phyloP scores from a whole-genome alignment of 2,888 invertebrate genomes.

The Hemaris fuciformis region DNA sequence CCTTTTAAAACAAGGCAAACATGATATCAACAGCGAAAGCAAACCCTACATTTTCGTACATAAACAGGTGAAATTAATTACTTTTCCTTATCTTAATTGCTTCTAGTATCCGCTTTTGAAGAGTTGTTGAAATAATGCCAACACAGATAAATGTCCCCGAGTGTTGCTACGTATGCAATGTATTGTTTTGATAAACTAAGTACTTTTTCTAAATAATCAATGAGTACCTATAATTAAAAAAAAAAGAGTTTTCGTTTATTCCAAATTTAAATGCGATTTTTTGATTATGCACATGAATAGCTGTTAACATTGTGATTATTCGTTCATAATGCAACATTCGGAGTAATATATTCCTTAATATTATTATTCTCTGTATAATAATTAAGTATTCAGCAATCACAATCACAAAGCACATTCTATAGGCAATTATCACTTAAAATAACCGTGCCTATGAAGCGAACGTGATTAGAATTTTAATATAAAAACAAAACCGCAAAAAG shows the following conservation, averaged over 20 bases:
- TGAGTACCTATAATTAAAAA: too few species aligned
- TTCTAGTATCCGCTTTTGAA: conserved; percentile 1
- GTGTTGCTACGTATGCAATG: not conserved
- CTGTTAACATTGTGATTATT: too few species aligned
- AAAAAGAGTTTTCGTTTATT: too few species aligned
- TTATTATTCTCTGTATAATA: not conserved
- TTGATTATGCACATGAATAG: too few species aligned
- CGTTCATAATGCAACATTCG: too few species aligned
- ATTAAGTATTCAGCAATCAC: not conserved
- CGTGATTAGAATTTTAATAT: not conserved
- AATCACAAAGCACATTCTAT: too few species aligned
- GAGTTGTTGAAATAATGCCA: not conserved
- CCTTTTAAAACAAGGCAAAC: too few species aligned
- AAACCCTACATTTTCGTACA: conserved; percentile 7
- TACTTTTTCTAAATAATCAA: not conserved
- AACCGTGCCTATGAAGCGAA: not conserved
- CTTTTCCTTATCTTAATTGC: conserved; percentile 12
- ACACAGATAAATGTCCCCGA: not conserved
- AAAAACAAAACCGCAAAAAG: conserved; percentile 2
- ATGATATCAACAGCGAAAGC: not conserved
- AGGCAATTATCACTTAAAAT: not conserved
- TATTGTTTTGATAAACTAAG: not conserved
- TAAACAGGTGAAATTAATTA: not conserved
- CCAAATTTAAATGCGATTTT: too few species aligned
- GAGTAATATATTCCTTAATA: not conserved